Evolutionary conservation across 1,140 invertebrate genomes (phyloP), one percentile per base, ranked within the genome.

Genomic region (Stegodyphus mimosarum): DNA sequence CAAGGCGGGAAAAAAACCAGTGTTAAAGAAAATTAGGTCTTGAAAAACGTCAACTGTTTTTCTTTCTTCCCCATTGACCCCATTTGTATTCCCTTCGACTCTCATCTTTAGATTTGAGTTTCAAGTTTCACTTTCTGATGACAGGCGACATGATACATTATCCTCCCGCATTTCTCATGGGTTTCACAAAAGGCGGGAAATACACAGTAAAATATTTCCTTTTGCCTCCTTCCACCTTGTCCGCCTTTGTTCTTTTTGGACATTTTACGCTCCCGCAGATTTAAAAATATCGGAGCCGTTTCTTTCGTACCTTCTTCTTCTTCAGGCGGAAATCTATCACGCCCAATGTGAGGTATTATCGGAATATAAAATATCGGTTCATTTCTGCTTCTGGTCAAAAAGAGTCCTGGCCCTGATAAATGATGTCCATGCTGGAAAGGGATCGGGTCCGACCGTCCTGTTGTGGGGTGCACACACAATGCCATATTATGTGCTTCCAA

Each of bases 311-410:
- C 55, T 6, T 17, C n/a, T 51, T 73, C 49, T 73, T 63, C 17
- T 71, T 64, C 2, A 15, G 10, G 17, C 7, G 18, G 79, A 48
- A 83, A 83, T 83, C 71, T 75, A 75, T 83, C 81, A 75, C 73
- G 60, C 64, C 72, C 63, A 83, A 83, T 73, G 79, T 48, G 49
- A 50, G 48, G 81, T 60, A 75, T 83, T 83, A 83, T 83, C 81
- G 63, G 81, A 83, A 83, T 83, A 76, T 83, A 83, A 83, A 83
- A 83, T 83, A 83, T 83, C 81, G 81, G 81, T 83, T 83, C 81
- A 75, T 83, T 83, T 83, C 60, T 52, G 7, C 18, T 73, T 70
- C 55, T 70, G 76, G 63, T 66, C 60, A 52, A 67, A 71, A 60
- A 79, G 64, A 79, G 18, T 17, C 48, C 7, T 48, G 52, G 48